Evolutionary conservation across 2,113 vertebrate genomes (phyloP).

Genomic region (Bambusicola thoracicus): DNA sequence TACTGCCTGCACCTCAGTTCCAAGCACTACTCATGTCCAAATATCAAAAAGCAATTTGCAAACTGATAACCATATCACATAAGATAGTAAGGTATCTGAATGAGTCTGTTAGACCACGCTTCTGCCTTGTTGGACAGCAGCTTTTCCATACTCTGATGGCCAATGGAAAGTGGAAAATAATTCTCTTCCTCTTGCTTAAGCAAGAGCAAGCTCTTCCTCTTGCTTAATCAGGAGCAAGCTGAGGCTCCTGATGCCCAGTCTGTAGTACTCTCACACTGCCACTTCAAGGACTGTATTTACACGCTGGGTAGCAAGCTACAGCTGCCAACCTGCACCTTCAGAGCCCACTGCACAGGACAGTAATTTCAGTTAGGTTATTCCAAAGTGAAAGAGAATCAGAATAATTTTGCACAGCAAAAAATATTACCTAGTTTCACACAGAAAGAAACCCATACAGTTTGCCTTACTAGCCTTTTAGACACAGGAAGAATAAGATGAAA

Average conservation of each 20-base stretch:
- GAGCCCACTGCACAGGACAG: not conserved
- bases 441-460: not conserved
- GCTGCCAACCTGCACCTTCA: not conserved
- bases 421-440: not conserved
- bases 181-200: not conserved
- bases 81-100: not conserved
- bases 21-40: not conserved
- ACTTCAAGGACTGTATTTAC: not conserved
- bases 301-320: not conserved
- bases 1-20: not conserved
- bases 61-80: not conserved
- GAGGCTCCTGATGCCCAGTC: not conserved
- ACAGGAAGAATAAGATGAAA: not conserved
- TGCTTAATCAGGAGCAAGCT: not conserved
- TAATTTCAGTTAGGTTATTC: not conserved
- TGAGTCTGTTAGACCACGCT: not conserved
- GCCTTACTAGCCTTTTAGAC: not conserved
- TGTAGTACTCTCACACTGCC: not conserved
- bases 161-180: not conserved
- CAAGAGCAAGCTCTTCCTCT: not conserved
- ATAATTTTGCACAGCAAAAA: not conserved
- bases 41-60: not conserved
- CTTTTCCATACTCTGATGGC: not conserved
- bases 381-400: not conserved
- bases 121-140: not conserved